Percentiles rank a stretch among this genome's conserved stretches.
Conservation (phyloP, 2,888 invertebrate species). For the Ceratothoa steindachneri region DNA sequence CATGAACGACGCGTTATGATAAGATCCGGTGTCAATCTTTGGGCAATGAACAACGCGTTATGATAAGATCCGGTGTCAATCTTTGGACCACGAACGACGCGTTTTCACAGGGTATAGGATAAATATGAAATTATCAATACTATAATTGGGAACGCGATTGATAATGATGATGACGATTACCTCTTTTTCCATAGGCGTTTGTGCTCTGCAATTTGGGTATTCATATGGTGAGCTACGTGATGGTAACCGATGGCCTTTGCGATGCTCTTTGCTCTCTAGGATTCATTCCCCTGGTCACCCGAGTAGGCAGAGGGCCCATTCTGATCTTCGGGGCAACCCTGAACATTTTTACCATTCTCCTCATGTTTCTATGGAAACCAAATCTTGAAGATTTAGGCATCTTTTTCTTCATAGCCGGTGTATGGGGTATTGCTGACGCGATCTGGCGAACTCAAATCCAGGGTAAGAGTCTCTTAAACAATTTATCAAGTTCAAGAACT, state of each 20-base stretch:
- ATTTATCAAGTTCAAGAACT: no score
- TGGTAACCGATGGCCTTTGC: constrained; percentile 93
- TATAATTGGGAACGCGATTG: not conserved
- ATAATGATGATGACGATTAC: no score
- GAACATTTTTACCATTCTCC: constrained; percentile 72
- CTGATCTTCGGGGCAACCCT: constrained; percentile 68
- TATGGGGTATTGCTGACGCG: constrained; percentile 93
- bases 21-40: no score
- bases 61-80: no score
- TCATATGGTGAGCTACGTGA: constrained; percentile 89
- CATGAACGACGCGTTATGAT: no score
- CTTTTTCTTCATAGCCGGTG: constrained; percentile 82
- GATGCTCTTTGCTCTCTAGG: constrained; percentile 86
- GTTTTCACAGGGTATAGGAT: no score
- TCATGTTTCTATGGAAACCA: constrained; percentile 80
- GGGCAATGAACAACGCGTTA: no score
- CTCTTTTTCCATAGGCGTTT: constrained; percentile 63
- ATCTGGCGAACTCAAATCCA: constrained; percentile 97
- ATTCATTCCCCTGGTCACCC: constrained; percentile 87
- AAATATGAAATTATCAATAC: not conserved
- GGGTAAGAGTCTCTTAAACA: no score
- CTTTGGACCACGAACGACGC: no score
- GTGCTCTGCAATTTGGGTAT: constrained; percentile 87
- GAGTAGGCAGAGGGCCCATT: constrained; percentile 79
- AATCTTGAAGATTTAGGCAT: constrained; percentile 72